Base-by-base conservation (phyloP, 2,888 invertebrate species). In the Melieria picta region DNA sequence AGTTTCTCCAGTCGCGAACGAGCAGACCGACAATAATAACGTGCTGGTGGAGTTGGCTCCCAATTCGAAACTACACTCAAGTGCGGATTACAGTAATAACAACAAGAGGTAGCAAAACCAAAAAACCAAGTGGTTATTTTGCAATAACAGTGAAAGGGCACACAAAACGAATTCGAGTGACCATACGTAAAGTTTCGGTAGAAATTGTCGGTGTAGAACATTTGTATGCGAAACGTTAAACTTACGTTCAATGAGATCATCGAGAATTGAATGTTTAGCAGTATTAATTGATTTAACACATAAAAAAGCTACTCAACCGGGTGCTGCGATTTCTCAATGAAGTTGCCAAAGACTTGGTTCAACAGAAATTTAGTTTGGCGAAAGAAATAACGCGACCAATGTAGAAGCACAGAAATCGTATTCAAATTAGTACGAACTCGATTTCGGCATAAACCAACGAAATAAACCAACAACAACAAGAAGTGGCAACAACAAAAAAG, bases 21-120 rank as follows among this genome's bases (percentile, higher is more conserved):
- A 69, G 56, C 56, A 69, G 63, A 47, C 62, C 62, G 62, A 46
- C 47, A 69, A 63, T 63, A 55, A 30, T 55, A 69, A 69, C 69
- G 62, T 69, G 4, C 30, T 30, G 30, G 30, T 30, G 30, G 30
- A 30, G 30, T 30, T 30, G 30, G 30, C 30, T 30, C 30, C 30
- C 30, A 30, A 30, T 30, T 30, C 30, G 30, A 30, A 30, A 30
- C 2, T 30, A 30, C 30, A 30, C 30, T 30, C 1, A 30, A 30
- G 30, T 30, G 30, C 30, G 30, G 3, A 30, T 30, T 30, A 30
- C 30, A 30, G 30, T 30, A 30, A 30, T 30, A 30, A 30, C 30
- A 30, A 30, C 30, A 30, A 30, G 30, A 30, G 30, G 30, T 7
- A 50, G 50, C 11, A 50, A 11, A 9, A 50, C 11, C 50, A 50